Evolutionary conservation across 2,113 vertebrate species (phyloP).

Genomic region (Vireo altiloquus): DNA sequence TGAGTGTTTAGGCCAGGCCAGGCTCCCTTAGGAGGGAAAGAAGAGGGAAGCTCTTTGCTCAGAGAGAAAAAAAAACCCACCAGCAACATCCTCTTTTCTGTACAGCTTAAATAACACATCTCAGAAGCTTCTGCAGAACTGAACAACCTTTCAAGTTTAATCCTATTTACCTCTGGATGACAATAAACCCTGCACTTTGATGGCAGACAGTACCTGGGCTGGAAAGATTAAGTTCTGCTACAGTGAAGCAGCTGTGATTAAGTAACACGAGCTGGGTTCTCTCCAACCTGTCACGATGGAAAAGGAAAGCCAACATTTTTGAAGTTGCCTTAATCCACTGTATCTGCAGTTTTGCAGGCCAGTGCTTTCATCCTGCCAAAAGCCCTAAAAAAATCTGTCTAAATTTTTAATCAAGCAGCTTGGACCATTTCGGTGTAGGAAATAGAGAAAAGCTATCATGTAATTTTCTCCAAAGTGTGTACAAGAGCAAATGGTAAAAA

Average conservation of each 20-base stretch:
- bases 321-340: neutral
- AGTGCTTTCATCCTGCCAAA: neutral
- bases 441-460: neutral
- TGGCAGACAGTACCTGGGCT: neutral
- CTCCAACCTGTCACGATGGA: neutral
- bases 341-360: neutral
- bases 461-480: neutral
- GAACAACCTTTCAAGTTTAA: slow-evolving; percentile 9
- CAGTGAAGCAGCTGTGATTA: neutral
- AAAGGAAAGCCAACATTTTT: neutral
- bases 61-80: neutral
- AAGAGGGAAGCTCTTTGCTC: neutral
- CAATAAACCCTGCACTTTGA: slow-evolving; percentile 8
- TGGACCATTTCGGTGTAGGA: neutral
- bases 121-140: neutral
- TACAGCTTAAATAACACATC: neutral
- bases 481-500: neutral
- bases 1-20: neutral
- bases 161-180: neutral
- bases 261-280: neutral
- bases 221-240: slow-evolving; percentile 1
- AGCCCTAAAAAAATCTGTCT: neutral
- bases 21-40: neutral
- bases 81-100: neutral
- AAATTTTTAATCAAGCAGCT: neutral